Percentiles rank a stretch among this genome's conserved stretches.
Evolutionary conservation across 2,113 vertebrate genomes (phyloP).

Genomic region (Lipophrys pholis): DNA sequence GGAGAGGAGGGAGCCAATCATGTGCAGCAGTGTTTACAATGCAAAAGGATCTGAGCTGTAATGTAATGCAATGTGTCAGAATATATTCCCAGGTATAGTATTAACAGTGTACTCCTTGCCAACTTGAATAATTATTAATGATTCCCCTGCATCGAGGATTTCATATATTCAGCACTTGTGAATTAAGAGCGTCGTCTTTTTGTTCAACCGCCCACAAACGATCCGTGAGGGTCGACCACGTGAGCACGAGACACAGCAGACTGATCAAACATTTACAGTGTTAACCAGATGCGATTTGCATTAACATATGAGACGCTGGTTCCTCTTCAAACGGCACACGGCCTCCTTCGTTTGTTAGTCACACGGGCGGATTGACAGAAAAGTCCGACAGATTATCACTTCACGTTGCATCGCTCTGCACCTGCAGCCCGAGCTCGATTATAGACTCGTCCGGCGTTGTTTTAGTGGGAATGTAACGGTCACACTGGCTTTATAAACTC

Average conservation of each 20-base stretch:
- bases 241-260: constrained; percentile 22
- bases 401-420: constrained; percentile 16
- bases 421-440: constrained; percentile 4
- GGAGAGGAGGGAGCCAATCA: constrained; percentile 4
- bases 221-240: constrained; percentile 18
- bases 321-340: constrained; percentile 1
- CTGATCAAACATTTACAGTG: constrained; percentile 57
- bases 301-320: constrained; percentile 22
- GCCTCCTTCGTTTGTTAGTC: constrained; percentile 5
- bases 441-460: constrained; percentile 2
- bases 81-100: not conserved
- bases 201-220: constrained; percentile 26
- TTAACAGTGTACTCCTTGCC: not conserved
- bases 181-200: constrained; percentile 12
- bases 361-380: constrained; percentile 5
- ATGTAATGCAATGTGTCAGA: constrained; percentile 2
- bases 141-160: not conserved
- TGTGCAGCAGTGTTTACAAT: constrained; percentile 32
- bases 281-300: constrained; percentile 36
- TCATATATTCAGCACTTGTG: constrained; percentile 6
- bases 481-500: constrained; percentile 12
- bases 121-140: not conserved
- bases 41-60: constrained; percentile 16
- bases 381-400: constrained; percentile 3
- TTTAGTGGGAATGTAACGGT: constrained; percentile 14